Evolutionary conservation across 64 coral and sea anemone genomes (phyloP).

Genomic region (Anthopleura sola): DNA sequence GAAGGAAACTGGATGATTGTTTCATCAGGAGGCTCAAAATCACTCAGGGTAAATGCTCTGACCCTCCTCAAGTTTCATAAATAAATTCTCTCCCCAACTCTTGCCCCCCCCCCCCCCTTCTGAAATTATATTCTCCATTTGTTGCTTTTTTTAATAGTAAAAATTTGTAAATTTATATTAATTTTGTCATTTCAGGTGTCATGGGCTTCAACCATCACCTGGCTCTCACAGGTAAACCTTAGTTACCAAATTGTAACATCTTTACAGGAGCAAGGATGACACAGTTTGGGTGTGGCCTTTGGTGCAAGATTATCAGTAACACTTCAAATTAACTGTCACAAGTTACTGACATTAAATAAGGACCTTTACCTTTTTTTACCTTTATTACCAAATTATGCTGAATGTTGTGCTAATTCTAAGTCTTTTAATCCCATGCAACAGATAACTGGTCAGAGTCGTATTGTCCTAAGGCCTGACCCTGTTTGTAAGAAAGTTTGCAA

Average conservation of each 20-base stretch:
- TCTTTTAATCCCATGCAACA: conserved; percentile 11
- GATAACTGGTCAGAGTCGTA: conserved; percentile 50
- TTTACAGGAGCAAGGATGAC: no score
- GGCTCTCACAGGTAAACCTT: conserved; percentile 61
- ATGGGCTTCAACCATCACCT: conserved; percentile 52
- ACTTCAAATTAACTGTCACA: no score
- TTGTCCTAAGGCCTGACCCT: conserved; percentile 56
- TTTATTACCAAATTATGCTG: not conserved
- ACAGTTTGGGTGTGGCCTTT: no score
- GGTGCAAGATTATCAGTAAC: no score
- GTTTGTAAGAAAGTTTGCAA: conserved; percentile 54
- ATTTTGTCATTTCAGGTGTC: conserved; percentile 26
- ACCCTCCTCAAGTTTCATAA: no score
- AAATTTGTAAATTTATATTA: not conserved
- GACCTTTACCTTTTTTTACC: no score
- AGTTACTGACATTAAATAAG: no score
- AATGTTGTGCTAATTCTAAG: not conserved
- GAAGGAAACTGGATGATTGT: conserved; percentile 79
- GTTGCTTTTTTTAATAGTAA: no score
- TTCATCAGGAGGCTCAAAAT: conserved; percentile 43
- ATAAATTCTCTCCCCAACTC: no score
- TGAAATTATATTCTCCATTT: no score
- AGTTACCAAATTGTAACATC: not conserved
- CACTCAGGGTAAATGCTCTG: conserved; percentile 18
- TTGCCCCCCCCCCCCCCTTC: no score